phyloP scores from a whole-genome alignment of 2,888 invertebrate genomes.

The Metellina segmentata region DNA sequence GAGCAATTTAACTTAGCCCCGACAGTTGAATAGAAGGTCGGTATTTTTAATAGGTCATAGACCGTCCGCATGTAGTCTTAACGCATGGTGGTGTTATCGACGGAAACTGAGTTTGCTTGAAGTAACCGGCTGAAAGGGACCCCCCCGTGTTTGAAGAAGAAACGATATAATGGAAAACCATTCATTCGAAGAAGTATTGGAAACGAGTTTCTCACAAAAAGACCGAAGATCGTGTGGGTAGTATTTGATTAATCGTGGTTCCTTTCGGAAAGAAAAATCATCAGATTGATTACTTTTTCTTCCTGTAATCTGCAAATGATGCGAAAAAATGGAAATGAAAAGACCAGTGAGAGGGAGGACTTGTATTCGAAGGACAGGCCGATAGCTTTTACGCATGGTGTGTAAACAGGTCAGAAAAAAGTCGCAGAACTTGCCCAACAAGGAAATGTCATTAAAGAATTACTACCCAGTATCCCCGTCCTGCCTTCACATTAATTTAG shows the following conservation, averaged over 20 bases:
- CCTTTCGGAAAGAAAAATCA: not conserved
- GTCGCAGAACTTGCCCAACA: too few species aligned
- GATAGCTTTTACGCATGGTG: too few species aligned
- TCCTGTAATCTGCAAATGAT: not conserved
- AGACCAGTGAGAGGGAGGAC: not conserved
- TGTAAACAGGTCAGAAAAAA: too few species aligned
- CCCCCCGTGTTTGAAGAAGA: constrained; percentile 44
- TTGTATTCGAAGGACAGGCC: too few species aligned
- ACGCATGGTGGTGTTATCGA: constrained; percentile 21
- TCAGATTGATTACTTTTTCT: not conserved
- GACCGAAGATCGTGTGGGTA: constrained; percentile 33
- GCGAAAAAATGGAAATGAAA: not conserved
- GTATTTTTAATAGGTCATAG: constrained; percentile 30
- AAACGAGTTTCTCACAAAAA: constrained; percentile 38
- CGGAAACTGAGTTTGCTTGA: constrained; percentile 36
- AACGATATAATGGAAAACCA: constrained; percentile 27
- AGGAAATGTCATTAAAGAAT: too few species aligned
- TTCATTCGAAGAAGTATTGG: constrained; percentile 49
- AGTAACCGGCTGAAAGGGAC: constrained; percentile 3
- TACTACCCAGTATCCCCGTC: too few species aligned
- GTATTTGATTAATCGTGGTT: constrained; percentile 35
- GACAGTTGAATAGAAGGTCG: not conserved
- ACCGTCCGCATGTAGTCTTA: constrained; percentile 8
- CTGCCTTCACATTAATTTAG: too few species aligned
- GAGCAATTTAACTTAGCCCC: constrained; percentile 13